A percentile compares a stretch with the other conserved stretches of the same genome.
Conservation (phyloP, 1,140 invertebrate species). For the Heliconius himera region DNA sequence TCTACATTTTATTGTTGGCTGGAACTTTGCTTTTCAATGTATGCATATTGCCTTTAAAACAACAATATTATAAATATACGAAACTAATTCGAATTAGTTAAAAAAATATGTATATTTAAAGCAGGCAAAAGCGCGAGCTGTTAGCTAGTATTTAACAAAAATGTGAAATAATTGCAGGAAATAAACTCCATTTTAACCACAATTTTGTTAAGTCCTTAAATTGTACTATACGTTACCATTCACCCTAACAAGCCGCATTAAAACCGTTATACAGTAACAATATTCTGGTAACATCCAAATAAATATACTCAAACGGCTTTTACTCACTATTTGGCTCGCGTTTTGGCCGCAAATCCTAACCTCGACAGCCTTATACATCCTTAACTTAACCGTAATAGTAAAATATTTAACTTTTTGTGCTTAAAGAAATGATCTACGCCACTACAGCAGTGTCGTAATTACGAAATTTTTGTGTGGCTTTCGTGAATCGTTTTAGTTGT, state of each 20-base stretch:
- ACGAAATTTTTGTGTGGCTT: not conserved
- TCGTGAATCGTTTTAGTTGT: not conserved
- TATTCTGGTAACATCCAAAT: constrained; percentile 1
- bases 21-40: too few species aligned
- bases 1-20: too few species aligned
- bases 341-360: constrained; percentile 25
- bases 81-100: too few species aligned
- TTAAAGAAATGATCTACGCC: not conserved
- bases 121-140: too few species aligned
- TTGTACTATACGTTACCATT: not conserved
- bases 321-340: constrained; percentile 17
- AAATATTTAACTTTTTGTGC: constrained; percentile 21
- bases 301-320: constrained; percentile 24
- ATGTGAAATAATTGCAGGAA: too few species aligned
- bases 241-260: not conserved
- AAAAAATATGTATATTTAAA: too few species aligned
- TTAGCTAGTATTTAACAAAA: too few species aligned
- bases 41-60: too few species aligned
- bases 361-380: constrained; percentile 19
- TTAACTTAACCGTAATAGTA: constrained; percentile 24
- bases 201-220: not conserved
- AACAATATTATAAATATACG: too few species aligned
- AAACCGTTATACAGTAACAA: not conserved
- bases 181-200: not conserved
- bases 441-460: not conserved